Evolutionary conservation across 2,888 invertebrate genomes (phyloP), one percentile per base, ranked within the genome.

Genomic region (Anaspis maculata): DNA sequence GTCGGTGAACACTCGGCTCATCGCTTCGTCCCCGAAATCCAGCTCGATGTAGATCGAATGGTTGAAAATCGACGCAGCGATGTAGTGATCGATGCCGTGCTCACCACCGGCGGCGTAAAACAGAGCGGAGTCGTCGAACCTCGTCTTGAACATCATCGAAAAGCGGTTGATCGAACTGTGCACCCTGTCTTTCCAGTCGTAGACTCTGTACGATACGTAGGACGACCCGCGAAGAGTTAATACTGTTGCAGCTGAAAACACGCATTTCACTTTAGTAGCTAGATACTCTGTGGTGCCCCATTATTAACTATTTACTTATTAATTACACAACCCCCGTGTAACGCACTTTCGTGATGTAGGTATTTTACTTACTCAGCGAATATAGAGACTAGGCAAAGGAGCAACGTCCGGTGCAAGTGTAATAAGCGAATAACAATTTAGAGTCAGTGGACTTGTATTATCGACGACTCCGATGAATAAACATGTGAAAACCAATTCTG

Each of bases 91-190:
- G 51, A 85, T 83, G 13, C 25, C 33, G 34, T 84, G 82, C 29
- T 86, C 86, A 57, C 90, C 90, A 12, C 92, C 92, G 49, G 90
- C 89, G 3, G 92, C 92, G 61, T 94, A 94, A 60, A 94, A 87
- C 39, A 95, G 64, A 2, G 87, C 89, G 5, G 92, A 92, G 57
- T 94, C 87, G 59, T 90, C 89, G 66, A 88, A 87, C 51, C 81
- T 77, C 5, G 94, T 94, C 78, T 84, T 86, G 66, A 94, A 94
- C 63, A 87, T 77, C 54, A 94, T 69, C 56, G 91, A 90, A 57
- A 94, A 85, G 52, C 87, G 73, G 40, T 88, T 90, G 25, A 79
- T 79, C 26, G 87, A 82, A 0, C 89, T 88, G 59, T 91, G 90
- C 9, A 90, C 87, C 36, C 88, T 75, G 61, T 90, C 88, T 62